phyloP scores from a whole-genome alignment of 2,888 invertebrate species.

The Megastigmus dorsalis region DNA sequence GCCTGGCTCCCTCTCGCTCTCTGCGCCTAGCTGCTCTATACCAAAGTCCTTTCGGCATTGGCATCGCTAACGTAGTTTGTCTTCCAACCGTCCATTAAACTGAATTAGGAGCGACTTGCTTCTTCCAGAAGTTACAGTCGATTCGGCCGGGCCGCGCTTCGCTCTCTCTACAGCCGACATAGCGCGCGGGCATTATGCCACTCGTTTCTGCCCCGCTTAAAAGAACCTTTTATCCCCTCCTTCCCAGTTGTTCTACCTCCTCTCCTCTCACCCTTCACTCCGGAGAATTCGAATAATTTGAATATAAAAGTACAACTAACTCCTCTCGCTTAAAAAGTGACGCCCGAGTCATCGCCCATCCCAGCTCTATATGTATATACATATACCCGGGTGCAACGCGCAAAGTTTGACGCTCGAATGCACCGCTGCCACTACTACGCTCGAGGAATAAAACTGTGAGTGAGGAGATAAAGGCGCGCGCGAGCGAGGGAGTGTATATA shows the following conservation, averaged over 20 bases:
- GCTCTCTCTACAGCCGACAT: too few relatives aligned
- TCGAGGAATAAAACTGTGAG: constrained; percentile 11
- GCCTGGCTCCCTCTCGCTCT: constrained; percentile 1
- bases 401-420: constrained; percentile 7
- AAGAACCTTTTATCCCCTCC: constrained; percentile 8
- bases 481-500: too few relatives aligned
- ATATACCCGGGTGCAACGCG: not conserved
- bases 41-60: constrained; percentile 64
- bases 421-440: too few relatives aligned
- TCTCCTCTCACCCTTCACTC: not conserved
- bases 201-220: constrained; percentile 3
- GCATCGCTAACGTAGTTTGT: constrained; percentile 67
- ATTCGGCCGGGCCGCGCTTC: not conserved
- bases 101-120: constrained; percentile 60
- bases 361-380: too few relatives aligned
- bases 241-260: not conserved
- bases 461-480: constrained; percentile 21
- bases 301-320: constrained; percentile 29
- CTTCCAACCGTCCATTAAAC: constrained; percentile 65
- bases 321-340: not conserved
- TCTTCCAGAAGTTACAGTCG: constrained; percentile 44
- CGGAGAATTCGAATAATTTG: constrained; percentile 37
- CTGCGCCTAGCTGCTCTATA: not conserved
- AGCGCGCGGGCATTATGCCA: constrained; percentile 17
- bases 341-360: too few relatives aligned